Evolutionary conservation across 1,140 invertebrate species (phyloP), one percentile per base, ranked within the genome.

Genomic region (Drosophila mauritiana): DNA sequence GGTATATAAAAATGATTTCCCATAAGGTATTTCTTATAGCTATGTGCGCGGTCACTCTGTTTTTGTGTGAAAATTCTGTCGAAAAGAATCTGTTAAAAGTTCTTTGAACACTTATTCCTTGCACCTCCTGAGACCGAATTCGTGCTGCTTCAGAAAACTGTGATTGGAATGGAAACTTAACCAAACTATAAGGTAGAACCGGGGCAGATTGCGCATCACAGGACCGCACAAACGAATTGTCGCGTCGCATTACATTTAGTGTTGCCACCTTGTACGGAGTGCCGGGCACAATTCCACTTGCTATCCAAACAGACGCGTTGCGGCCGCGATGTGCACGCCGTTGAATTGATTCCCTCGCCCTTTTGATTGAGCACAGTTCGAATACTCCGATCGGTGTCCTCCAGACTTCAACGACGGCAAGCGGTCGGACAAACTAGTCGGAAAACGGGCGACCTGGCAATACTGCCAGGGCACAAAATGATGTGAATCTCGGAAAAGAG

Each of bases 211-310:
- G 10, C 27, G 8, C 34, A 20, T 17, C 0, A 12, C 36, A 52
- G 7, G 13, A 54, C 80, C 79, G 68, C 73, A 81, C 48, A 63
- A 56, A 40, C 59, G 22, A 77, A 82, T 57, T 78, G 61, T 81
- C 79, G 79, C 79, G 79, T 82, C 79, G 79, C 80, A 83, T 82
- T 83, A 83, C 74, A 54, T 63, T 73, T 48, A 84, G 70, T 80
- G 80, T 73, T 83, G 80, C 76, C 80, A 80, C 65, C 70, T 75
- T 68, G 43, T 65, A 5, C 55, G 55, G 39, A 49, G 59, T 37
- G 58, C 64, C 59, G 59, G 63, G 36, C 49, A 42, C 22, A 34
- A 10, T 20, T 13, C 11, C n/a, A 34, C 11, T 51, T 31, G 8
- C 25, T 49, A 17, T 36, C 62, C n/a, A 13, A 59, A 34, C 57